Conservation (phyloP, 2,797 vertebrate genomes). For the Epinephelus awoara region DNA sequence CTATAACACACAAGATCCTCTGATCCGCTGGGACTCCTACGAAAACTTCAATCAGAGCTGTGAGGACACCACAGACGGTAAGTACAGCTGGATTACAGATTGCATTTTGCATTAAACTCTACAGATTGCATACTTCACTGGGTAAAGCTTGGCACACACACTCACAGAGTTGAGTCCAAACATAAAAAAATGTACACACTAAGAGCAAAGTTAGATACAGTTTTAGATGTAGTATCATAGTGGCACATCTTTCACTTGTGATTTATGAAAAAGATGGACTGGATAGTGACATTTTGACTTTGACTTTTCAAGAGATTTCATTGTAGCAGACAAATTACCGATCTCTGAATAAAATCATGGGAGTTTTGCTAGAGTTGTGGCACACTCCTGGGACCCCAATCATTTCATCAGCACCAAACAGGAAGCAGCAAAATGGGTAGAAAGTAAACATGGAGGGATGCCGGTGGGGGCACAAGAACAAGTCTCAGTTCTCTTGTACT, state of each 20-base stretch:
- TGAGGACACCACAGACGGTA: conserved; percentile 89
- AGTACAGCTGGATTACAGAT: conserved; percentile 84
- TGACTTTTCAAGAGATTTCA: no score
- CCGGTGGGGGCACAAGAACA: no score
- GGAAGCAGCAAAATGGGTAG: no score
- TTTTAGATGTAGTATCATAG: neutral
- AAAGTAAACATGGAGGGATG: no score
- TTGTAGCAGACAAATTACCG: neutral
- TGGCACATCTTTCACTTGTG: neutral
- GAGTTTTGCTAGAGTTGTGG: no score
- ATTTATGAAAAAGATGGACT: no score
- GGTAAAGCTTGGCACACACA: neutral
- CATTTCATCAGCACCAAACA: no score
- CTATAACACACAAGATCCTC: conserved; percentile 96
- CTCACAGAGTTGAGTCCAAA: neutral
- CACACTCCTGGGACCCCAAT: no score
- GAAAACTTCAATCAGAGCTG: conserved; percentile 90
- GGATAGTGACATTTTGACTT: neutral
- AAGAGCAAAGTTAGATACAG: neutral
- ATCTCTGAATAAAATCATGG: no score
- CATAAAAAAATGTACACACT: neutral
- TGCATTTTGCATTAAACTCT: conserved; percentile 74
- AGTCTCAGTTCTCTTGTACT: no score
- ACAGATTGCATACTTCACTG: neutral
- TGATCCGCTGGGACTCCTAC: conserved; percentile 97